Evolutionary conservation across 2,113 vertebrate genomes (phyloP).

Genomic region (Notothenia rossii): DNA sequence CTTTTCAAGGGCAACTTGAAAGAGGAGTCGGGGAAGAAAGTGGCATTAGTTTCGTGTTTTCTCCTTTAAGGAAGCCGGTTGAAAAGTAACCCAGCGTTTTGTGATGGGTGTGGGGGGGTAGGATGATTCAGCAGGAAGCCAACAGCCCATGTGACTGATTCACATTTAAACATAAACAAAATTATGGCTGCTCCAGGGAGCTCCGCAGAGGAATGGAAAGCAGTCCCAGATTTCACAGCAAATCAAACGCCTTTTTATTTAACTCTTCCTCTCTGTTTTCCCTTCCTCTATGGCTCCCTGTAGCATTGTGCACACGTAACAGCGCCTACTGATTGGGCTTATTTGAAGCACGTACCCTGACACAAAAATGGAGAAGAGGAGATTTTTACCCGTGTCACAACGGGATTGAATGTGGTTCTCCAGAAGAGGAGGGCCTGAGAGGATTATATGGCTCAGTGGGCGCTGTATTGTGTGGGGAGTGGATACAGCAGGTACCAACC

Average conservation of each 20-base stretch:
- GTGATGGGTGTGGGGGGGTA: slow-evolving; percentile 29
- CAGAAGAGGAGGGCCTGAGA: slow-evolving; percentile 75
- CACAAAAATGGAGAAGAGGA: slow-evolving; percentile 58
- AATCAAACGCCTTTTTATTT: slow-evolving; percentile 69
- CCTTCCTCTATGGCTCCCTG: slow-evolving; percentile 30
- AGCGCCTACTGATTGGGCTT: slow-evolving; percentile 65
- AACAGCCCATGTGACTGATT: slow-evolving; percentile 68
- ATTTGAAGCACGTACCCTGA: slow-evolving; percentile 59
- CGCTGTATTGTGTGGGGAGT: slow-evolving; percentile 73
- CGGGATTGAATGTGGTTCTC: slow-evolving; percentile 70
- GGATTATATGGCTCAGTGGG: slow-evolving; percentile 82
- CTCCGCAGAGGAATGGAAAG: slow-evolving; percentile 56
- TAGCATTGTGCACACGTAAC: slow-evolving; percentile 52
- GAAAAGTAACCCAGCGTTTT: slow-evolving; percentile 52
- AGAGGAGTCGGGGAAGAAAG: slow-evolving; percentile 59
- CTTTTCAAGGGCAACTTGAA: slow-evolving; percentile 76
- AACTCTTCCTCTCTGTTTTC: slow-evolving; percentile 53
- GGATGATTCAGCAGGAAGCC: slow-evolving; percentile 73
- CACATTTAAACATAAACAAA: slow-evolving; percentile 70
- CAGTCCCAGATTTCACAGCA: slow-evolving; percentile 59
- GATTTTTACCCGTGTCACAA: slow-evolving; percentile 66
- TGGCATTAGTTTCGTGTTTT: slow-evolving; percentile 60
- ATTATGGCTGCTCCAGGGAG: slow-evolving; percentile 61
- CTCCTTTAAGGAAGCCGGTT: slow-evolving; percentile 51
- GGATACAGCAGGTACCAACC: slow-evolving; percentile 75